Evolutionary conservation across 2,113 vertebrate genomes (phyloP).

Genomic region (Daboia siamensis): DNA sequence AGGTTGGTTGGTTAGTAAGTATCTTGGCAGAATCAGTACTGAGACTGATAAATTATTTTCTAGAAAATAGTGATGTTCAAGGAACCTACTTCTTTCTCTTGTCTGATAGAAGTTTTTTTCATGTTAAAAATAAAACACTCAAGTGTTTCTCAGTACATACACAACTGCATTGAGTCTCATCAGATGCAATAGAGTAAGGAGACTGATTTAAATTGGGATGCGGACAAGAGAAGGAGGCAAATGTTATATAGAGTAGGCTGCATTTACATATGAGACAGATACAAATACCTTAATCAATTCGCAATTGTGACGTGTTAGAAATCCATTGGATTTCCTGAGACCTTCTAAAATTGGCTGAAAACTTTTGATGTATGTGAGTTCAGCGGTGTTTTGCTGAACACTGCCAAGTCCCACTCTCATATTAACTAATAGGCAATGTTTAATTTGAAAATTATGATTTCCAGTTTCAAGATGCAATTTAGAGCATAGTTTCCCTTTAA

Average conservation of each 20-base stretch:
- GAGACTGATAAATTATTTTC: background rate
- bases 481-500: background rate
- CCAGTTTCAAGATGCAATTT: background rate
- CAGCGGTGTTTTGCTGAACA: background rate
- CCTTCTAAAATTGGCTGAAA: background rate
- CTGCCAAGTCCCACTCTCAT: background rate
- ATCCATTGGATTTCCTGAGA: background rate
- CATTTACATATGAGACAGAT: background rate
- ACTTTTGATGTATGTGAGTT: background rate
- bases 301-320: background rate
- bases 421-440: background rate
- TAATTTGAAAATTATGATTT: background rate
- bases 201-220: background rate
- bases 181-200: background rate
- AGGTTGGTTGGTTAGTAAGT: background rate
- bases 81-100: background rate
- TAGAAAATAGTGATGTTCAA: background rate
- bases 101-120: background rate
- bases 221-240: background rate
- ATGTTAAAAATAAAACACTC: background rate
- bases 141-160: background rate
- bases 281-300: background rate
- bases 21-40: background rate
- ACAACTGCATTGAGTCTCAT: background rate
- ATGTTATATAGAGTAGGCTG: background rate